Evolutionary conservation across 2,888 invertebrate genomes (phyloP).

Genomic region (Andrena haemorrhoa): DNA sequence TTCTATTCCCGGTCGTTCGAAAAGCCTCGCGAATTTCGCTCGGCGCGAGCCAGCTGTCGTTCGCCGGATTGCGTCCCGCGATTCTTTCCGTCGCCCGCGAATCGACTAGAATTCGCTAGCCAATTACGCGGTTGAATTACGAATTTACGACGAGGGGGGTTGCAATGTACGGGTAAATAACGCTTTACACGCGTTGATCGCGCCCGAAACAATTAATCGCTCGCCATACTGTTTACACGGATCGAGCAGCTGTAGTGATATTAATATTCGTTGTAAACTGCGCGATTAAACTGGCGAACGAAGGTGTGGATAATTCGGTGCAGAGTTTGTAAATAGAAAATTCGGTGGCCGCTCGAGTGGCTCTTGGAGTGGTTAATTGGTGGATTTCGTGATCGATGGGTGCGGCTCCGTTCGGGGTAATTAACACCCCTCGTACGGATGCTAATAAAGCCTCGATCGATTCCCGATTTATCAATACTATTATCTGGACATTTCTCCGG

Average conservation of each 20-base stretch:
- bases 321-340: background rate
- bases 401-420: conserved; percentile 31
- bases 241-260: conserved; percentile 14
- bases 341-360: conserved; percentile 18
- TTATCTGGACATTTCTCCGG: conserved; percentile 61
- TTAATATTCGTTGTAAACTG: conserved; percentile 46
- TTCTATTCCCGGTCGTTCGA: conserved; percentile 19
- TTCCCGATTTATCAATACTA: conserved; percentile 58
- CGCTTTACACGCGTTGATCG: background rate
- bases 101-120: background rate
- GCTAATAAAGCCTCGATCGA: conserved; percentile 51
- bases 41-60: background rate
- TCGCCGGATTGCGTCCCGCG: background rate
- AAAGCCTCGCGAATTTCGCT: conserved; percentile 14
- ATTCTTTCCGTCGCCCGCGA: background rate
- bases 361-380: conserved; percentile 10
- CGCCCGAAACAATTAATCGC: conserved; percentile 32
- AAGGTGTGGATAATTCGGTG: conserved; percentile 22
- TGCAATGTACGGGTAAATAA: conserved; percentile 8
- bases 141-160: background rate
- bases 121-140: background rate
- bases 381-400: conserved; percentile 43
- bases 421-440: conserved; percentile 18
- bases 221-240: conserved; percentile 34
- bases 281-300: conserved; percentile 46